Percentiles rank a stretch among this genome's conserved stretches.
Conservation (phyloP, 1,140 invertebrate species). For the Microplitis demolitor region DNA sequence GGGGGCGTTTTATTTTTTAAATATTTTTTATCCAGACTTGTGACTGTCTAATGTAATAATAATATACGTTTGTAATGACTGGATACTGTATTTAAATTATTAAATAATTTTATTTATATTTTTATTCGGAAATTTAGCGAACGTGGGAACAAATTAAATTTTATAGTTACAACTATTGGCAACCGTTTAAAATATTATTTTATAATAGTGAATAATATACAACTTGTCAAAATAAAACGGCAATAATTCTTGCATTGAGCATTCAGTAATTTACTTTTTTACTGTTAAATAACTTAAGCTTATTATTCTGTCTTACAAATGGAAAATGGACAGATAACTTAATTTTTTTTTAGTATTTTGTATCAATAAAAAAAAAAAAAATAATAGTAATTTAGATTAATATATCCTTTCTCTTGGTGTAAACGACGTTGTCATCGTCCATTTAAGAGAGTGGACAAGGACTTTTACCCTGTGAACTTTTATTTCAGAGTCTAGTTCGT, state of each 20-base stretch:
- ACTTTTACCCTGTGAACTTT: conserved; percentile 35
- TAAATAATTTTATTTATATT: no score
- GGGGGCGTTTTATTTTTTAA: no score
- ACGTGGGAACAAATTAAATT: no score
- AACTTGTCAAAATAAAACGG: neutral
- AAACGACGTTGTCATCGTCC: no score
- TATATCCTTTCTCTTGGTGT: neutral
- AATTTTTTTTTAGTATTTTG: neutral
- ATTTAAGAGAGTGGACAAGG: conserved; percentile 19
- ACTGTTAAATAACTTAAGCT: neutral
- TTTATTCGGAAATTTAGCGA: no score
- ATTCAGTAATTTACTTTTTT: neutral
- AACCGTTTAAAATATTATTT: neutral
- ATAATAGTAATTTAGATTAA: no score
- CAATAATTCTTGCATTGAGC: neutral
- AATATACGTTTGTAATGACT: no score
- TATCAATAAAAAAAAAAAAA: neutral
- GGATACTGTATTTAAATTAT: no score
- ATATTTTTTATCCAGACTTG: no score
- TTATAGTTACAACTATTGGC: no score
- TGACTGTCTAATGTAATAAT: no score
- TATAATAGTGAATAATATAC: neutral
- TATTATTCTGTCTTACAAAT: neutral
- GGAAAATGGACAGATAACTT: neutral
- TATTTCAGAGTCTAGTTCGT: neutral